These are phyloP conservation scores for Calidris pugnax DNA, from an alignment of 2,113 vertebrate genomes.

Conservation along the genomic window DNA sequence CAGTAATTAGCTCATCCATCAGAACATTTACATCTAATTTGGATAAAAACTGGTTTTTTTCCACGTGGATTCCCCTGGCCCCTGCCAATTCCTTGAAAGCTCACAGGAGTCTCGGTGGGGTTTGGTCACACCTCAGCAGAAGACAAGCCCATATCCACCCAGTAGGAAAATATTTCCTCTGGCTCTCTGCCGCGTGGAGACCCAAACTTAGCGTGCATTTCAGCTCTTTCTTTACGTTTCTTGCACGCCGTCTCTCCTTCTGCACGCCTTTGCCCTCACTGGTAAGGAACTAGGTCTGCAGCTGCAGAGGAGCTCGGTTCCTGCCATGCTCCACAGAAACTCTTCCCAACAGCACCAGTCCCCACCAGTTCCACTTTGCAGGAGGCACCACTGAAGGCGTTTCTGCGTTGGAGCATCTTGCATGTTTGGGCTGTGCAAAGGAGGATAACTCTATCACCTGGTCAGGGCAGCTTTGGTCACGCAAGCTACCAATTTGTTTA, in stretches of 20 bases:
- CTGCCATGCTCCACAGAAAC: not conserved
- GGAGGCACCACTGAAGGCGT: not conserved
- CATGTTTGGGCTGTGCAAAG: fast-evolving
- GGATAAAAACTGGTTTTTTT: slow-evolving; percentile 3
- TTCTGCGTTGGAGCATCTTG: not conserved
- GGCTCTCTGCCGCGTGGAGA: not conserved
- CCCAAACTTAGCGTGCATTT: not conserved
- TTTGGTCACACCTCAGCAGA: slow-evolving; percentile 48
- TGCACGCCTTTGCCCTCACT: not conserved
- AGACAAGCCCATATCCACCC: not conserved
- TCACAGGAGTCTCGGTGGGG: not conserved
- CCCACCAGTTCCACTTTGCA: not conserved
- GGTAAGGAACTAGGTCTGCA: not conserved
- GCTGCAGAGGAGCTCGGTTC: not conserved
- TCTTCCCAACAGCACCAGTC: not conserved
- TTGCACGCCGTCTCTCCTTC: not conserved
- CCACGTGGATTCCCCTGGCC: not conserved
- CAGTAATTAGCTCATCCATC: not conserved
- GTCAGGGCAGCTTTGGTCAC: slow-evolving; percentile 12
- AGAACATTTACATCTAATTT: slow-evolving; percentile 14
- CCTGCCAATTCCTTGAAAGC: slow-evolving; percentile 39
- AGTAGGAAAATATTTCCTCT: slow-evolving; percentile 35
- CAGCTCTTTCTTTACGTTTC: not conserved
- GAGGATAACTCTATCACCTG: not conserved
- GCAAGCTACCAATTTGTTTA: slow-evolving; percentile 24